Base-by-base conservation (phyloP, 2,113 vertebrate species). In the Lampris incognitus region DNA sequence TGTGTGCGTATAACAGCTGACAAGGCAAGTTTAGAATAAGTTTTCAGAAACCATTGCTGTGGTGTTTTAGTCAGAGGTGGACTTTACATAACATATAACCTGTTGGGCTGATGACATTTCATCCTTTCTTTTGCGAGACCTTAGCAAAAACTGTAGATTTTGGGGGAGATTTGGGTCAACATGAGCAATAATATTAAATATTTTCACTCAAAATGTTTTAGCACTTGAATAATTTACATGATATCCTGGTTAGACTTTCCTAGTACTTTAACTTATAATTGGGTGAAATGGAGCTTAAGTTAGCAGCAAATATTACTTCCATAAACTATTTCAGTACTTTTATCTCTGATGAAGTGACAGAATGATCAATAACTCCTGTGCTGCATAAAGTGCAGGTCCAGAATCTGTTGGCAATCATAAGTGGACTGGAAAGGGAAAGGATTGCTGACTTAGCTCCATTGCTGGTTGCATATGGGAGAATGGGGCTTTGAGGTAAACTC, bases 1-100 rank as follows among this genome's bases (percentile, higher is more conserved):
- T 65, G 67, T 81, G 84, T 78, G 86, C 66, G 48, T 68, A 38
- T 13, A 63, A 76, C 78, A 83, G 71, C 82, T 63, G 62, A 49
- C 56, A 41, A 83, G 79, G 67, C 83, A 10, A 24, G 24, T 75
- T 87, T 63, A 49, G 58, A 69, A 13, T 72, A 81, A 84, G 85
- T 75, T 72, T 0, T 48, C 49, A 48, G 71, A 50, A 58, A 61
- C 60, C 3, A 64, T n/a, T 6, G 38, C 54, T n/a, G 9, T 70
- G 37, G 69, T 39, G 42, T 60, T 49, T 56, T 24, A n/a, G 46
- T 46, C 24, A 39, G 38, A 70, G 6, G 55, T 4, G 38, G 60
- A 68, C 7, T 46, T 46, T 46, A 46, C 44, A 46, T 46, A 4
- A 4, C 44, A 46, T 46, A 46, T 46, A 5, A 55, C 13, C 4